phyloP scores from a whole-genome alignment of 2,113 vertebrate genomes.

The Cryptoleucopteryx plumbea region DNA sequence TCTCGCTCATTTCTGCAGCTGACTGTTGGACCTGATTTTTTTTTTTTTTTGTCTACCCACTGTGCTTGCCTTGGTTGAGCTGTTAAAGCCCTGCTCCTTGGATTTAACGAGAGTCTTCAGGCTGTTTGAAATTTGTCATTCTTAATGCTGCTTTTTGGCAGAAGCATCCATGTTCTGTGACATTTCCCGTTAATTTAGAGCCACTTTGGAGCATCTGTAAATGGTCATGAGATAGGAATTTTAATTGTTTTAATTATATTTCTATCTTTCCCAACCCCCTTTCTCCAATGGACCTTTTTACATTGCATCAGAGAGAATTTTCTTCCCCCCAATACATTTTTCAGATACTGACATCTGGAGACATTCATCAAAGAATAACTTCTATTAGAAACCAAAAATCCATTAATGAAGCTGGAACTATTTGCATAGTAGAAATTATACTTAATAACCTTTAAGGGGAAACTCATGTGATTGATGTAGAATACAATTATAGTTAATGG shows the following conservation, averaged over 20 bases:
- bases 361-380: slow-evolving; percentile 62
- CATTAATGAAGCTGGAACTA: slow-evolving; percentile 64
- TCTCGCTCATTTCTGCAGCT: background rate
- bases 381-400: slow-evolving; percentile 47
- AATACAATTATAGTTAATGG: slow-evolving; percentile 63
- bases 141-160: slow-evolving; percentile 65
- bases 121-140: slow-evolving; percentile 62
- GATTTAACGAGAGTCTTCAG: slow-evolving; percentile 35
- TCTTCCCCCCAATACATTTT: slow-evolving; percentile 28
- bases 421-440: slow-evolving; percentile 65
- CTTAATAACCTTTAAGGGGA: slow-evolving; percentile 64
- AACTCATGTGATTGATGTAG: slow-evolving; percentile 54
- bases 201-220: slow-evolving; percentile 56
- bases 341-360: slow-evolving; percentile 50
- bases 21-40: background rate
- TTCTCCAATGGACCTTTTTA: background rate
- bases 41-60: background rate
- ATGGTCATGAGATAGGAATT: slow-evolving; percentile 61
- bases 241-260: slow-evolving; percentile 68
- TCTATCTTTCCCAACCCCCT: background rate
- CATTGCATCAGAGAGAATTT: background rate
- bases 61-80: background rate
- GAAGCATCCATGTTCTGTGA: slow-evolving; percentile 51
- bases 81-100: background rate
- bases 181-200: slow-evolving; percentile 64